phyloP scores from a whole-genome alignment of 2,888 invertebrate species.

The Andrena marginata region DNA sequence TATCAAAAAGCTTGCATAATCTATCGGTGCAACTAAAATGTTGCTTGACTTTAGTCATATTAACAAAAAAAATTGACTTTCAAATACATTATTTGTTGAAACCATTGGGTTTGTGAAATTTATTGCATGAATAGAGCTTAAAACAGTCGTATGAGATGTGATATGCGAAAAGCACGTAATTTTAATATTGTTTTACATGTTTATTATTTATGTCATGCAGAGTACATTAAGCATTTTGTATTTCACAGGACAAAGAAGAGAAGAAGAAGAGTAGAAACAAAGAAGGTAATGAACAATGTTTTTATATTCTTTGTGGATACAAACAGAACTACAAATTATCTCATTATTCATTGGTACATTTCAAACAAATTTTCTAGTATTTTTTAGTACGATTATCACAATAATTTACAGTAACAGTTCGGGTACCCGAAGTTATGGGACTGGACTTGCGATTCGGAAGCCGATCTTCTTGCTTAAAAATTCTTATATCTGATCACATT shows the following conservation, averaged over 20 bases:
- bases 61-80: slow-evolving; percentile 5
- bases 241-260: slow-evolving; percentile 92
- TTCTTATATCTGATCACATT: too few relatives aligned
- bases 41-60: background rate
- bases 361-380: background rate
- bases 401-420: background rate
- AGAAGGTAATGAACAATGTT: slow-evolving; percentile 89
- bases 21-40: background rate
- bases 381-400: background rate
- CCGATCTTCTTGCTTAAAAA: too few relatives aligned
- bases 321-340: background rate
- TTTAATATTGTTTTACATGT: slow-evolving; percentile 29
- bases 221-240: slow-evolving; percentile 71
- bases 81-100: background rate
- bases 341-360: slow-evolving; percentile 5
- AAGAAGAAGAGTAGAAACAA: slow-evolving; percentile 95
- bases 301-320: slow-evolving; percentile 2
- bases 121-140: slow-evolving; percentile 43
- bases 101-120: slow-evolving; percentile 13
- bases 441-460: too few relatives aligned
- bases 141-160: slow-evolving; percentile 7
- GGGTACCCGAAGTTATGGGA: too few relatives aligned
- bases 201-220: slow-evolving; percentile 17
- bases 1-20: slow-evolving; percentile 2
- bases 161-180: slow-evolving; percentile 43